Percentiles rank a stretch among this genome's conserved stretches.
These are phyloP conservation scores for Porites cylindrica DNA, from an alignment of 92 coral and sea anemone genomes.

Conservation along the genomic window DNA sequence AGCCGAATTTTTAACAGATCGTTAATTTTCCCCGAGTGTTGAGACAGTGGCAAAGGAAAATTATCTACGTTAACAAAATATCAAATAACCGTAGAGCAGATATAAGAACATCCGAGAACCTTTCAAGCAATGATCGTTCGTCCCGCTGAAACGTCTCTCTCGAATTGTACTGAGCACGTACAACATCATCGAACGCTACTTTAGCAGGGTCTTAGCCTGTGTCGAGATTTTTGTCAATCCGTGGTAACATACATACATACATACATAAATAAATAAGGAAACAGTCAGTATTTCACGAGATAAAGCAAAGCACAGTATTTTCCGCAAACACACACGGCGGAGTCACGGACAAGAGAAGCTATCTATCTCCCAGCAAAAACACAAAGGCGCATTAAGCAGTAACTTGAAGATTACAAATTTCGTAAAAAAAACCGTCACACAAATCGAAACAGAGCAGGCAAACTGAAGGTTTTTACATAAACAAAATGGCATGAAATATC, in stretches of 20 bases:
- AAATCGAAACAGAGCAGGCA: not conserved
- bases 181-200: conserved; percentile 1
- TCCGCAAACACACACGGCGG: conserved; percentile 3
- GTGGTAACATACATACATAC: not conserved
- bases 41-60: not conserved
- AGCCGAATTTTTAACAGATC: not conserved
- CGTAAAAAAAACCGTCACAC: not conserved
- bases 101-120: conserved; percentile 1
- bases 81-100: conserved; percentile 13
- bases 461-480: conserved; percentile 7
- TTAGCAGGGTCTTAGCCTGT: not conserved
- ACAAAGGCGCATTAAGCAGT: not conserved
- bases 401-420: not conserved
- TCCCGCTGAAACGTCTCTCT: not conserved
- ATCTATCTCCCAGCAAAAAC: not conserved
- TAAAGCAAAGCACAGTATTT: conserved; percentile 15
- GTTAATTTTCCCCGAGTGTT: conserved; percentile 15
- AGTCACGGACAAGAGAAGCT: conserved; percentile 1
- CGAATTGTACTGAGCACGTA: not conserved
- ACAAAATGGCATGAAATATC: not conserved
- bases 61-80: conserved; percentile 10
- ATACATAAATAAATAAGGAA: not conserved
- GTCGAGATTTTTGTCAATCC: not conserved
- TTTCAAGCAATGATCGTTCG: conserved; percentile 24
- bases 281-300: conserved; percentile 1